Evolutionary conservation across 1,140 invertebrate genomes (phyloP), one percentile per base, ranked within the genome.

Genomic region (Halyomorpha halys): DNA sequence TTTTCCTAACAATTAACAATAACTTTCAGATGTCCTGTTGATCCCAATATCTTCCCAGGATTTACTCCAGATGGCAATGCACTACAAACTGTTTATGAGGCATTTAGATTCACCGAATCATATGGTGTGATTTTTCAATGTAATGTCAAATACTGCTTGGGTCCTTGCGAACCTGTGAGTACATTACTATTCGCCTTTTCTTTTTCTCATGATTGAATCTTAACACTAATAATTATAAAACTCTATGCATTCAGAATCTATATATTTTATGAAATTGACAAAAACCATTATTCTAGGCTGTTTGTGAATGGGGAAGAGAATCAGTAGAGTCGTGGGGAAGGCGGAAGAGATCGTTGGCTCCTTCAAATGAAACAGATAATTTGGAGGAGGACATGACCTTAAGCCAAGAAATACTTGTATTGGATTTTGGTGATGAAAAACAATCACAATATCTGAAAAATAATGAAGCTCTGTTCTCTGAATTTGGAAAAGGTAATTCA

Each of bases 81-180:
- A 0, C 76, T 96, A 62, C 90, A 95, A 72, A 91, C 90, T 0
- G 82, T 90, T 54, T 96, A 95, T 72, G 93, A 96, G 77, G 93
- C 93, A 1, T 96, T 96, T 79, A 82, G 93, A 70, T 95, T 96
- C 73, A 96, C 93, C 0, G 93, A 96, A 73, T 95, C 91, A 21
- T 96, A 95, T 68, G 93, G 93, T 18, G 92, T 96, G 51, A 96
- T 96, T 73, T 96, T 96, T 84, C 93, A 96, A 73, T 96, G 93
- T 75, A 96, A 96, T 73, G 93, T 96, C 65, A 95, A 95, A 74
- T 96, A 96, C 75, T 96, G 93, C 76, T 80, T 96, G 56, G 93
- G 93, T 74, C 91, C 90, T 64, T 96, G 93, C 72, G 90, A 95
- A 76, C 89, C 92, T 70, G 90, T 92, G 80, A 83, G 82, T 78